phyloP scores from a whole-genome alignment of 1,140 invertebrate species.

The Lysiphlebus fabarum region DNA sequence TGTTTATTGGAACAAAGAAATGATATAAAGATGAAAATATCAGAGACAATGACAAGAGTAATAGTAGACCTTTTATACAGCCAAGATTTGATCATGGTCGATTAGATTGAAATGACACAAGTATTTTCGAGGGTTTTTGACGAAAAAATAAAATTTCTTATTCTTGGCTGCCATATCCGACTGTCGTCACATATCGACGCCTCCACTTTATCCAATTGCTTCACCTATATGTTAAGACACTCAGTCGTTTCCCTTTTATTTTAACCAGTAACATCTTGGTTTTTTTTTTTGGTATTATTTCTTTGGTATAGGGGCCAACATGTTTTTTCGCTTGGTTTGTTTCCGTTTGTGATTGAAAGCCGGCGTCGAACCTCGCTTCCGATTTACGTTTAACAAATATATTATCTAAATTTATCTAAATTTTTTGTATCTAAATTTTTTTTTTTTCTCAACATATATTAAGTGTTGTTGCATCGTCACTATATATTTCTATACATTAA shows the following conservation, averaged over 20 bases:
- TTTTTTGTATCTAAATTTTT: no score
- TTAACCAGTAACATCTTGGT: no score
- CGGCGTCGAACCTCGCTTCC: slow-evolving; percentile 39
- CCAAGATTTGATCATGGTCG: slow-evolving; percentile 11
- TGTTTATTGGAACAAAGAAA: neutral
- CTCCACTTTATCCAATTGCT: slow-evolving; percentile 44
- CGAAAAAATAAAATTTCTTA: slow-evolving; percentile 14
- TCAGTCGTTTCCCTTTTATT: slow-evolving; percentile 7
- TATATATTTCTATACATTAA: neutral
- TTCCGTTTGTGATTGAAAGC: slow-evolving; percentile 36
- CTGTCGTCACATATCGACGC: slow-evolving; percentile 42
- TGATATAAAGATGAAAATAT: slow-evolving; percentile 6
- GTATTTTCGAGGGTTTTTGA: slow-evolving; percentile 16
- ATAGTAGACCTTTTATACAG: slow-evolving; percentile 6
- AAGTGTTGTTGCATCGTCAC: neutral
- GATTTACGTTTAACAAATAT: slow-evolving; percentile 25
- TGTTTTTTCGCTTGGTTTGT: slow-evolving; percentile 47
- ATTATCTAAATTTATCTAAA: no score
- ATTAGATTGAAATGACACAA: slow-evolving; percentile 23
- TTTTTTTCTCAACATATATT: neutral
- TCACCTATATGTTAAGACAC: slow-evolving; percentile 33
- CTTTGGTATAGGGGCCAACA: slow-evolving; percentile 32
- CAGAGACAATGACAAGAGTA: slow-evolving; percentile 5
- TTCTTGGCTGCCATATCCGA: slow-evolving; percentile 25
- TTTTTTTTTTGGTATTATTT: slow-evolving; percentile 24